Conservation (phyloP, 1,140 invertebrate species). For the Drosophila pectinifera region DNA sequence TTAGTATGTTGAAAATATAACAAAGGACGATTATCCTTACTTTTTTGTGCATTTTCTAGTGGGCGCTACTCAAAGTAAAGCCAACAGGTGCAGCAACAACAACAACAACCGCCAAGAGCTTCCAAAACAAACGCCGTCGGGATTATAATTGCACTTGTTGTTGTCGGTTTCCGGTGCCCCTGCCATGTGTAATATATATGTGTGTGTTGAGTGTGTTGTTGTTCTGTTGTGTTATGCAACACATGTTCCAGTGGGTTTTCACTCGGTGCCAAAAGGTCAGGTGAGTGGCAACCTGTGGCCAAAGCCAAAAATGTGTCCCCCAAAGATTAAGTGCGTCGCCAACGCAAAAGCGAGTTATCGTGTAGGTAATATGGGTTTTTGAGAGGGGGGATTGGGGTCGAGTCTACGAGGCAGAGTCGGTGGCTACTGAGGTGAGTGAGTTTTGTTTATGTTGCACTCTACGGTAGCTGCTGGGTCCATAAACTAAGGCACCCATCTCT, state of each 20-base stretch:
- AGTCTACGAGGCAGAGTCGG: conserved; percentile 4
- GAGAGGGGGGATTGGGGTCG: neutral
- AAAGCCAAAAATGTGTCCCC: conserved; percentile 51
- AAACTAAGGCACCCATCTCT: conserved; percentile 53
- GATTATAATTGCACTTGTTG: conserved; percentile 53
- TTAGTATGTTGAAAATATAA: conserved; percentile 22
- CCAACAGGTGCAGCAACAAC: conserved; percentile 26
- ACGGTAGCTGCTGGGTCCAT: conserved; percentile 48
- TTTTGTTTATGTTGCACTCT: conserved; percentile 80
- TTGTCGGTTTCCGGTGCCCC: conserved; percentile 24
- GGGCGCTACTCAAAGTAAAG: conserved; percentile 41
- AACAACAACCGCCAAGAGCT: conserved; percentile 12
- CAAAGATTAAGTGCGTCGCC: conserved; percentile 71
- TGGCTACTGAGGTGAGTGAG: conserved; percentile 19
- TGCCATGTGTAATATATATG: neutral
- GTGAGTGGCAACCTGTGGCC: conserved; percentile 63
- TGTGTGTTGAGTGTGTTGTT: conserved; percentile 9
- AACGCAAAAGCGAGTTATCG: conserved; percentile 19
- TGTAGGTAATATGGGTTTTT: conserved; percentile 18
- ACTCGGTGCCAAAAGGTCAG: conserved; percentile 48
- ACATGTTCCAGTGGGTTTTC: conserved; percentile 44
- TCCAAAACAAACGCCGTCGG: conserved; percentile 33
- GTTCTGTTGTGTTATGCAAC: conserved; percentile 37
- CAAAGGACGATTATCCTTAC: conserved; percentile 28
- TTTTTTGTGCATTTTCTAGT: conserved; percentile 23